A percentile compares a stretch with the other conserved stretches of the same genome.
Conservation (phyloP, 92 coral and sea anemone genomes). For the Metridium senile region DNA sequence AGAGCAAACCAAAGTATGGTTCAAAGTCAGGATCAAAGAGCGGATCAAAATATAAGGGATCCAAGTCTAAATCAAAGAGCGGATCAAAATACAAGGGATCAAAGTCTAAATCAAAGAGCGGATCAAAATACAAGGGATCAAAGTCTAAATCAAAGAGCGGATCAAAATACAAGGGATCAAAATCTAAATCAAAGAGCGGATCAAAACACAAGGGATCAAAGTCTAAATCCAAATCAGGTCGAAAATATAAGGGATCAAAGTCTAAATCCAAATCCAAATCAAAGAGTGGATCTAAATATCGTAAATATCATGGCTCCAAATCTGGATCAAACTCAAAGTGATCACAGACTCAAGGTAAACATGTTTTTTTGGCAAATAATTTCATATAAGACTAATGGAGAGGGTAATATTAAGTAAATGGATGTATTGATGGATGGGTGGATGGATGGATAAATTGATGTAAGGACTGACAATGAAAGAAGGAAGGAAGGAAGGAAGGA, state of each 20-base stretch:
- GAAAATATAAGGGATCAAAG: too few relatives aligned
- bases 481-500: background rate
- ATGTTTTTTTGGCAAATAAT: too few relatives aligned
- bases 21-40: background rate
- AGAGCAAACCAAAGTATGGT: background rate
- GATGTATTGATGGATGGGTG: too few relatives aligned
- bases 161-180: too few relatives aligned
- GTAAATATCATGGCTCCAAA: background rate
- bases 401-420: too few relatives aligned
- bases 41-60: background rate
- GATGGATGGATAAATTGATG: too few relatives aligned
- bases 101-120: background rate
- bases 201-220: too few relatives aligned
- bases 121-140: background rate
- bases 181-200: background rate
- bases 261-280: background rate
- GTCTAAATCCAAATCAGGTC: too few relatives aligned
- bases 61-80: background rate
- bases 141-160: too few relatives aligned
- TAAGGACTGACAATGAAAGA: too few relatives aligned
- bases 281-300: background rate
- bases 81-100: background rate
- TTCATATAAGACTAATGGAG: too few relatives aligned
- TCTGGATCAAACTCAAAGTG: constrained; percentile 1
- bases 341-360: too few relatives aligned